These are phyloP conservation scores for Camptogramma bilineatum DNA, from an alignment of 2,888 invertebrate genomes.

Conservation along the genomic window DNA sequence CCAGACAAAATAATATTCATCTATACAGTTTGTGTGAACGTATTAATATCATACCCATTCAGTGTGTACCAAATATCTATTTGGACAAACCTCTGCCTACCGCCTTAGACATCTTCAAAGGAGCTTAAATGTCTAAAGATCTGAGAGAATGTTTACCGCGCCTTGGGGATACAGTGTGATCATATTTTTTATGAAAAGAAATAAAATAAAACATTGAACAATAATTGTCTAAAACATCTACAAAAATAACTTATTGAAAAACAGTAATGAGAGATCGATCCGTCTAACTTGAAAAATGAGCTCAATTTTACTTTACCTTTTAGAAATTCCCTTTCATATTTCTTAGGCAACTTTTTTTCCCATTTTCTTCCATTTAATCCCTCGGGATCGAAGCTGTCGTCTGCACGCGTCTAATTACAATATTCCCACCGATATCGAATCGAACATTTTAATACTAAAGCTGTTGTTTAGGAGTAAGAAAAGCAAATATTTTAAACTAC, in stretches of 20 bases:
- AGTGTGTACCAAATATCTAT: no score
- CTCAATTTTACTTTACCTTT: neutral
- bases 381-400: conserved; percentile 51
- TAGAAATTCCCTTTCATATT: neutral
- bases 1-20: no score
- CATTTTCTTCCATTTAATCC: conserved; percentile 31
- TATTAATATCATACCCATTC: no score
- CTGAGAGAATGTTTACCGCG: no score
- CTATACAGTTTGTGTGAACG: no score
- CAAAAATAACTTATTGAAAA: neutral
- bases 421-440: conserved; percentile 41
- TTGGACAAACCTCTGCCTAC: no score
- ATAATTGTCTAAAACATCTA: neutral
- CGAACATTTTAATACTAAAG: conserved; percentile 28
- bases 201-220: no score
- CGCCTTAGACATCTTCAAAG: no score
- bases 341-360: neutral
- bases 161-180: no score
- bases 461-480: neutral
- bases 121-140: no score
- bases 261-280: neutral
- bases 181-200: no score
- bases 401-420: conserved; percentile 54
- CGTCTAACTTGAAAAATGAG: neutral
- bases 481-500: neutral